Base-by-base conservation (phyloP, 1,140 invertebrate species). In the Drosophila gunungcola region DNA sequence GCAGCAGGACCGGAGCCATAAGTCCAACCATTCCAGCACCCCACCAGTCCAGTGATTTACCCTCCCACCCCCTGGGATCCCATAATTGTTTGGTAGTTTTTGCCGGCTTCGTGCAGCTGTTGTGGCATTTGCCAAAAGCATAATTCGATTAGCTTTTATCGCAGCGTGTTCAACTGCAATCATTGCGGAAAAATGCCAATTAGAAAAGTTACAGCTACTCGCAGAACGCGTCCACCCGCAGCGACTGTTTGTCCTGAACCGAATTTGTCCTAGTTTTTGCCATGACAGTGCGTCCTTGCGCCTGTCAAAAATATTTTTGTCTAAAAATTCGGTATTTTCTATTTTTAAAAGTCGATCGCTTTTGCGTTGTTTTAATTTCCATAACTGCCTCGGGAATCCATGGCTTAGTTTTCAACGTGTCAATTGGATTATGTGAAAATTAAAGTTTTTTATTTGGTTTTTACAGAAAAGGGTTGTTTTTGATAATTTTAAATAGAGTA, bases 61-160 rank as follows among this genome's bases (percentile, higher is more conserved):
- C 49, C 2, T 6, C 12, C 51, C 38, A 12, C 32, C 4, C n/a
- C 27, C 36, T 3, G 21, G 25, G 58, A 16, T 36, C 51, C 67
- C 68, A 68, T 55, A 85, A 86, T 75, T 73, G 75, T 83, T 83
- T 73, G 84, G 54, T 69, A 51, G 83, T 65, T 73, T 78, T 67
- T 78, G 51, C 64, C 64, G 45, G 43, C 29, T 64, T 81, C 60
- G 61, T 61, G 42, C 43, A 57, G 46, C 57, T 82, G 69, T 67
- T 65, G 52, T 70, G 75, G 76, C 80, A 57, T 80, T 86, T 63
- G 83, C 83, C 82, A 72, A 69, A 79, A 86, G 84, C 79, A 86
- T 86, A 86, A 86, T 86, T 86, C 83, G 83, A 86, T 86, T 83
- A 86, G 83, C 83, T 83, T 79, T 89, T 86, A 88, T 89, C 60